Percentiles rank a stretch among this genome's conserved stretches.
These are phyloP conservation scores for Pocillopora meandrina DNA, from an alignment of 92 coral and sea anemone species.

Conservation along the genomic window DNA sequence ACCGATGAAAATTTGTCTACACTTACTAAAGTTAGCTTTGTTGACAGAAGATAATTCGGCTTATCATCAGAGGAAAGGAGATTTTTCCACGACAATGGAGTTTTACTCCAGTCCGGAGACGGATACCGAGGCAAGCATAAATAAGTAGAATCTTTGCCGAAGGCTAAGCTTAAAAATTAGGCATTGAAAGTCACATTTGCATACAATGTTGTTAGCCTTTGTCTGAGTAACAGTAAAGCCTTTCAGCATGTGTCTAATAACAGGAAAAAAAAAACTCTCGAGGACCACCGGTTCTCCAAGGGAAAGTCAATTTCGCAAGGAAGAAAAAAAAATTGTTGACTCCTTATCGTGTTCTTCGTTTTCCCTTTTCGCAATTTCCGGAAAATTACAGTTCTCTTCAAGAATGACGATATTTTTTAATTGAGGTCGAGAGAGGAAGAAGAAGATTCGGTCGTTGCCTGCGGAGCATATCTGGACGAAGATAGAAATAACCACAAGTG, in stretches of 20 bases:
- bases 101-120: not conserved
- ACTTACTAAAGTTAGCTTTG: too few relatives aligned
- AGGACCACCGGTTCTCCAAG: not conserved
- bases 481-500: too few relatives aligned
- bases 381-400: not conserved
- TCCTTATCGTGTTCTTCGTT: not conserved
- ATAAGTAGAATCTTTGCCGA: not conserved
- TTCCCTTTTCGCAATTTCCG: conserved; percentile 1
- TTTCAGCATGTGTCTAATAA: too few relatives aligned
- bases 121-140: not conserved
- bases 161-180: not conserved
- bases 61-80: not conserved
- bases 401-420: not conserved
- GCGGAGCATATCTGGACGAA: not conserved
- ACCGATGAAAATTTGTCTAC: too few relatives aligned
- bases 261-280: too few relatives aligned
- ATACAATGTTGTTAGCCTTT: too few relatives aligned
- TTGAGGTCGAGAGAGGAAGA: not conserved
- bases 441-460: not conserved
- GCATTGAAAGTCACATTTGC: too few relatives aligned
- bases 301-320: too few relatives aligned
- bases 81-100: not conserved
- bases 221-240: too few relatives aligned
- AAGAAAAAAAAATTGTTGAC: not conserved
- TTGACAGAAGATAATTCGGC: not conserved